phyloP scores from a whole-genome alignment of 1,140 invertebrate species.

The Zaprionus kolodkinae region DNA sequence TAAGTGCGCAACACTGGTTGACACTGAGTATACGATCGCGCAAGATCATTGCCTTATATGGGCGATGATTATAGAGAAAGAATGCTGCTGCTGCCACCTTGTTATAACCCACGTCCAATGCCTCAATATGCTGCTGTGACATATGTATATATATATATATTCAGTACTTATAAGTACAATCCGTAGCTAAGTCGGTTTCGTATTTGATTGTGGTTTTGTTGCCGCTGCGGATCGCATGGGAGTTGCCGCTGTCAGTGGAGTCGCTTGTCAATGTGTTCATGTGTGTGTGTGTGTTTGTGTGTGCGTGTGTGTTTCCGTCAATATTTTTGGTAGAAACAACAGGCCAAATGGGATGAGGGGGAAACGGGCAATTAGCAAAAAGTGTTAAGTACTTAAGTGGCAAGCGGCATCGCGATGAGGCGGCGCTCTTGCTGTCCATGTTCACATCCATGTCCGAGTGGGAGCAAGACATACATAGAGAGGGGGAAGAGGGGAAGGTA shows the following conservation, averaged over 20 bases:
- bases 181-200: not conserved
- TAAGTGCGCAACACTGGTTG: not conserved
- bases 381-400: conserved; percentile 83
- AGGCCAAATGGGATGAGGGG: conserved; percentile 64
- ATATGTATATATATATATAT: not conserved
- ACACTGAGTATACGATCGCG: not conserved
- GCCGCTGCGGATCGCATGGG: conserved; percentile 17
- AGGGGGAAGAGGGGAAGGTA: conserved; percentile 1
- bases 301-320: conserved; percentile 41
- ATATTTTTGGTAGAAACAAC: conserved; percentile 63
- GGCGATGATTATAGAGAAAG: conserved; percentile 15
- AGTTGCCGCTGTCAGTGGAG: conserved; percentile 50
- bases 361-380: conserved; percentile 77
- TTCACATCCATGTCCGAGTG: conserved; percentile 39
- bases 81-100: conserved; percentile 29
- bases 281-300: conserved; percentile 26
- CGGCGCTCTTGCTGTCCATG: conserved; percentile 51
- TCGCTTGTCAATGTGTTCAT: conserved; percentile 48
- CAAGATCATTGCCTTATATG: conserved; percentile 20
- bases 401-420: conserved; percentile 46
- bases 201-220: conserved; percentile 31
- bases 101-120: conserved; percentile 31
- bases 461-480: not conserved
- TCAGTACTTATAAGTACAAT: not conserved
- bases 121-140: not conserved